A percentile compares a stretch with the other conserved stretches of the same genome.
phyloP scores from a whole-genome alignment of 2,888 invertebrate species.

The Eucera pruinosa region DNA sequence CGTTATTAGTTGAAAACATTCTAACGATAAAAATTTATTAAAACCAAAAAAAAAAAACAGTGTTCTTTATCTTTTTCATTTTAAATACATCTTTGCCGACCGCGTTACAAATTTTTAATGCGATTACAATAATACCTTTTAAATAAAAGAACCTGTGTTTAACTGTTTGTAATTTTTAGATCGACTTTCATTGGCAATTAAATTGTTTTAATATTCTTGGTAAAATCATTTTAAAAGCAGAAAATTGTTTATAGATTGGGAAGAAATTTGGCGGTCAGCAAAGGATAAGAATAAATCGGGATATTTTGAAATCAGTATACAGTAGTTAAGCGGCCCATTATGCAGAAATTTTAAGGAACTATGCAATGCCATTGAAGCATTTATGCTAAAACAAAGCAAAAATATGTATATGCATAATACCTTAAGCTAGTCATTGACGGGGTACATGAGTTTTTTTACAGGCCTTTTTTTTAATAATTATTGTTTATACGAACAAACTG shows the following conservation, averaged over 20 bases:
- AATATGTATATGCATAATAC: conserved; percentile 77
- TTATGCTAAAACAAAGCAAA: conserved; percentile 54
- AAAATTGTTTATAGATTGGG: background rate
- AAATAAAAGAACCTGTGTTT: conserved; percentile 1
- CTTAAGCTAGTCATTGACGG: conserved; percentile 80
- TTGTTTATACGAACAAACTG: conserved; percentile 23
- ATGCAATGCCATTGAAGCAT: conserved; percentile 58
- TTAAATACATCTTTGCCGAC: conserved; percentile 30
- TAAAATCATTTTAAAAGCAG: conserved; percentile 21
- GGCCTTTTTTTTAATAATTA: conserved; percentile 69
- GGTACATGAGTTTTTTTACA: conserved; percentile 74
- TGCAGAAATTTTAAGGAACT: conserved; percentile 52
- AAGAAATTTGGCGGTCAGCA: conserved; percentile 18
- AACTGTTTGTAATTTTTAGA: background rate
- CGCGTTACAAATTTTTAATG: conserved; percentile 11
- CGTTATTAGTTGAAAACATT: conserved; percentile 13
- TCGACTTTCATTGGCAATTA: background rate
- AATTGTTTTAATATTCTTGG: conserved; percentile 25
- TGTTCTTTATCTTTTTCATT: conserved; percentile 22
- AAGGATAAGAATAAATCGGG: conserved; percentile 3
- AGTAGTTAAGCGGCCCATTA: conserved; percentile 7
- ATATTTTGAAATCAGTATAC: conserved; percentile 18
- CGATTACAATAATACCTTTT: conserved; percentile 13
- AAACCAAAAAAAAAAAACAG: background rate
- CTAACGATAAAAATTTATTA: conserved; percentile 5